Percentiles rank a stretch among this genome's conserved stretches.
These are phyloP conservation scores for Trisateles emortualis DNA, from an alignment of 2,888 invertebrate species.

Conservation along the genomic window DNA sequence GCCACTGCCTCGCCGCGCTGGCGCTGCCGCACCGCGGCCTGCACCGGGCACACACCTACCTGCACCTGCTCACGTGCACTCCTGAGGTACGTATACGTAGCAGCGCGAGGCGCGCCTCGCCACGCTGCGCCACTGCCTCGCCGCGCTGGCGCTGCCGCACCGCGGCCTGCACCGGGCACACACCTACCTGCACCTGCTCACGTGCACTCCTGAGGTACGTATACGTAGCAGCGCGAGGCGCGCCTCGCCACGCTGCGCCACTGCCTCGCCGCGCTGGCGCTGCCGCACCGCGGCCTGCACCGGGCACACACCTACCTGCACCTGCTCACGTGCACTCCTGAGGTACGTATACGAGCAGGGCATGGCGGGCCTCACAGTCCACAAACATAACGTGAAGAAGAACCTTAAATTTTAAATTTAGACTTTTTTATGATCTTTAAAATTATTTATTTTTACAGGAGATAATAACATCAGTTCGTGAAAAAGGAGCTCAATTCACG, in stretches of 20 bases:
- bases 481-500: slow-evolving; percentile 95
- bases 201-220: slow-evolving; percentile 92
- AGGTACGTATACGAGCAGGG: slow-evolving; percentile 80
- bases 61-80: slow-evolving; percentile 93
- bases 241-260: slow-evolving; percentile 71
- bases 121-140: slow-evolving; percentile 76
- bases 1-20: slow-evolving; percentile 77
- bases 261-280: slow-evolving; percentile 74
- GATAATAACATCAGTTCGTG: slow-evolving; percentile 93
- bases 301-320: slow-evolving; percentile 96
- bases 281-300: slow-evolving; percentile 88
- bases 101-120: slow-evolving; percentile 46
- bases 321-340: slow-evolving; percentile 93
- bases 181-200: slow-evolving; percentile 95
- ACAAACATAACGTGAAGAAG: too few species aligned
- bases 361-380: too few species aligned
- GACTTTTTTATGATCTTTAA: too few species aligned
- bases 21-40: slow-evolving; percentile 82
- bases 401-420: too few species aligned
- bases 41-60: slow-evolving; percentile 95
- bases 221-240: neutral
- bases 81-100: slow-evolving; percentile 89
- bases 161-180: slow-evolving; percentile 93
- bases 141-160: slow-evolving; percentile 75
- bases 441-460: slow-evolving; percentile 87